Percentiles rank a stretch among this genome's conserved stretches.
These are phyloP conservation scores for Cistogaster globosa DNA, from an alignment of 2,888 invertebrate species.

Conservation along the genomic window DNA sequence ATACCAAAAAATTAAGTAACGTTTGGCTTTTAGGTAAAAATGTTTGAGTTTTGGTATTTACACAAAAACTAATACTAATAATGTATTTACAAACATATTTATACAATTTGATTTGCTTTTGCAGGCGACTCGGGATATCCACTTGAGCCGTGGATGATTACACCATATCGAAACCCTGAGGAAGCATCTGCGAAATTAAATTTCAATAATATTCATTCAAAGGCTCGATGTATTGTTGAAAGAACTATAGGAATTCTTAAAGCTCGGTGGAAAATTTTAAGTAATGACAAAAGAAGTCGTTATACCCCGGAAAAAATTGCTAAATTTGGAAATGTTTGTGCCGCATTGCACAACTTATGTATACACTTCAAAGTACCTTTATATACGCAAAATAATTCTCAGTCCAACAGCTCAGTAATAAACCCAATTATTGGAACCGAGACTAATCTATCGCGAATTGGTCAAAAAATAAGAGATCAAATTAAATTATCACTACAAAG, in stretches of 20 bases:
- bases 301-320: no score
- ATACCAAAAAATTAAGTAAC: background rate
- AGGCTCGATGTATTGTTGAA: background rate
- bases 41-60: no score
- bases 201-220: background rate
- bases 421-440: background rate
- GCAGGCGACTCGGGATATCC: no score
- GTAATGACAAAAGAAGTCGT: constrained; percentile 4
- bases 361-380: background rate
- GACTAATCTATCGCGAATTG: background rate
- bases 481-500: background rate
- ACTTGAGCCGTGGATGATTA: no score
- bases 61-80: no score
- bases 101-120: no score
- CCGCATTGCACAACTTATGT: background rate
- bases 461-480: background rate
- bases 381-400: background rate
- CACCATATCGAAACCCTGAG: no score
- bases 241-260: background rate
- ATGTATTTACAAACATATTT: no score
- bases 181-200: background rate
- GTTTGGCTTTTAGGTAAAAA: constrained; percentile 9
- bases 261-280: constrained; percentile 3
- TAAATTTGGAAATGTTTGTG: no score
- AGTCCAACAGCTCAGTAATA: background rate